Percentiles rank a stretch among this genome's conserved stretches.
Conservation (phyloP, 2,888 invertebrate species). For the Apamea anceps region DNA sequence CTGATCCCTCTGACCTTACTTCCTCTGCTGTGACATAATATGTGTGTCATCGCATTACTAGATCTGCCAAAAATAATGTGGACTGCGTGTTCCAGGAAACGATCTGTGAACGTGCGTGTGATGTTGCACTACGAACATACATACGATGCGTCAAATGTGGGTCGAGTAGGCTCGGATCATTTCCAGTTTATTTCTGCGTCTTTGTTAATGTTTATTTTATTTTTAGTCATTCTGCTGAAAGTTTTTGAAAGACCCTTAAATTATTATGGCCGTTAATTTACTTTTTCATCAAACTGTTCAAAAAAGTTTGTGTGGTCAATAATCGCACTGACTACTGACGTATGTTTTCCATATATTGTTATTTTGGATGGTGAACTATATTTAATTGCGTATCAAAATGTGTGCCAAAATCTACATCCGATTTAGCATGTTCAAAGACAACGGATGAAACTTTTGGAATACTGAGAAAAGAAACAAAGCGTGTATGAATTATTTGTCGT, state of each 20-base stretch:
- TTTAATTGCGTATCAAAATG: constrained; percentile 60
- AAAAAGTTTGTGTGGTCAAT: no score
- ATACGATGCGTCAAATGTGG: constrained; percentile 51
- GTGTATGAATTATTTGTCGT: constrained; percentile 58
- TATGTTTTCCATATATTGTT: constrained; percentile 66
- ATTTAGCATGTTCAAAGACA: constrained; percentile 42
- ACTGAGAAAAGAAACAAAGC: constrained; percentile 57
- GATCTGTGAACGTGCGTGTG: constrained; percentile 45
- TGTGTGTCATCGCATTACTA: constrained; percentile 67
- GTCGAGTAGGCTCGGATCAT: constrained; percentile 43
- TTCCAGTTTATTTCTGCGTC: constrained; percentile 39
- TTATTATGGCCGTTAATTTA: background rate
- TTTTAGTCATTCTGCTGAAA: background rate
- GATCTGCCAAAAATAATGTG: constrained; percentile 68
- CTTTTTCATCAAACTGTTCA: background rate
- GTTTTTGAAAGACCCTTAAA: background rate
- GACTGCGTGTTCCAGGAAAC: constrained; percentile 62
- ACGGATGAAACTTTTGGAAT: constrained; percentile 25
- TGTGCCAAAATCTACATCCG: constrained; percentile 54
- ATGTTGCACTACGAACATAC: constrained; percentile 38
- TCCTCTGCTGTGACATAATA: constrained; percentile 53
- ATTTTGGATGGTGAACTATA: constrained; percentile 58
- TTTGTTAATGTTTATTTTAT: background rate
- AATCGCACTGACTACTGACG: constrained; percentile 3
- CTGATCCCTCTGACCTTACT: constrained; percentile 57